A percentile compares a stretch with the other conserved stretches of the same genome.
phyloP scores from a whole-genome alignment of 2,888 invertebrate species.

The Hypercompe scribonia region DNA sequence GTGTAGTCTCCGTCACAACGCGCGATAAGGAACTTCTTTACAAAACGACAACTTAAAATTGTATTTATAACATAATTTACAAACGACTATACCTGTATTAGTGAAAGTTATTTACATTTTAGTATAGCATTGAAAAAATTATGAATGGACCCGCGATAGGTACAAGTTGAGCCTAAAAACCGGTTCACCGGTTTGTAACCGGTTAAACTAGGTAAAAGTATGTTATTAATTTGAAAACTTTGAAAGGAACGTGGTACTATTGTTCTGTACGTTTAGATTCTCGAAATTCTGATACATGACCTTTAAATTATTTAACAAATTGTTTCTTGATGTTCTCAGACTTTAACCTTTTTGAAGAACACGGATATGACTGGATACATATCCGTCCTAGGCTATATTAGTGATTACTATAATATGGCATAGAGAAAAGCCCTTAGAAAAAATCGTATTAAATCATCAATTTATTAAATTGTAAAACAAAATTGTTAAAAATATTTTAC shows the following conservation, averaged over 20 bases:
- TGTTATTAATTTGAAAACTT: conserved; percentile 20
- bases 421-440: too few species aligned
- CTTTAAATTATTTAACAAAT: neutral
- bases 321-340: neutral
- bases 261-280: neutral
- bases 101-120: neutral
- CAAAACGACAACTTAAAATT: too few species aligned
- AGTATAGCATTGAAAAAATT: neutral
- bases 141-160: neutral
- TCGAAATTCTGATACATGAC: neutral
- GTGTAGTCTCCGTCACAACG: too few species aligned
- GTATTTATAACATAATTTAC: neutral
- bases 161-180: too few species aligned
- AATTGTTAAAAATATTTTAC: too few species aligned
- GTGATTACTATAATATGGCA: neutral
- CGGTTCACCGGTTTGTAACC: conserved; percentile 29
- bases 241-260: neutral
- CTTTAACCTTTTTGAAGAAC: neutral
- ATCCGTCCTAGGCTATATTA: neutral
- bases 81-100: neutral
- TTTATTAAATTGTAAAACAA: too few species aligned
- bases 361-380: neutral
- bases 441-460: too few species aligned
- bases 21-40: too few species aligned
- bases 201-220: conserved; percentile 32